Evolutionary conservation across 1,140 invertebrate genomes (phyloP).

Genomic region (Drosophila asahinai): DNA sequence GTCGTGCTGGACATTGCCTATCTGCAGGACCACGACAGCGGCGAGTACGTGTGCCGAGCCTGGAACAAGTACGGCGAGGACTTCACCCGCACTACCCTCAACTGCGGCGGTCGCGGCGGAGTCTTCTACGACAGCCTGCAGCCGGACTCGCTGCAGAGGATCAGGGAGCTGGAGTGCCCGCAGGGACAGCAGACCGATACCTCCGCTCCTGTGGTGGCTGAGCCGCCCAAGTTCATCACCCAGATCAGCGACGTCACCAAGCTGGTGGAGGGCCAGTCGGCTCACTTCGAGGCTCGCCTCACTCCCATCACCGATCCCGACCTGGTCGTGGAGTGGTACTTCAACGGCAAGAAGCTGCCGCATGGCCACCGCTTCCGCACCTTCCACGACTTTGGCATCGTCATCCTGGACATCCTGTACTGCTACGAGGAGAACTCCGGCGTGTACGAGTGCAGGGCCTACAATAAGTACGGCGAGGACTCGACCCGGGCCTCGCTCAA

Average conservation of each 20-base stretch:
- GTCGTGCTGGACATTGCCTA: constrained; percentile 98
- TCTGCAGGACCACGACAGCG: constrained; percentile 96
- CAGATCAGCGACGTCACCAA: constrained; percentile 93
- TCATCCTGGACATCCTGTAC: constrained; percentile 97
- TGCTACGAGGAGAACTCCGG: constrained; percentile 99
- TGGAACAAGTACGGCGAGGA: constrained; percentile 96
- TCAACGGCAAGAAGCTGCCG: constrained; percentile 96
- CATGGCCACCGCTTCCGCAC: constrained; percentile 97
- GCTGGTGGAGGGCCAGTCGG: constrained; percentile 96
- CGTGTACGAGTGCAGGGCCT: constrained; percentile 95
- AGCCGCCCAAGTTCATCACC: constrained; percentile 95
- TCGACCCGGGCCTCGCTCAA: constrained; percentile 93
- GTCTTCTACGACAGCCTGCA: constrained; percentile 97
- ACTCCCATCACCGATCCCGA: constrained; percentile 97
- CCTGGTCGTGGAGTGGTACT: constrained; percentile 97
- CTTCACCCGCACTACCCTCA: constrained; percentile 92
- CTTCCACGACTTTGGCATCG: constrained; percentile 98
- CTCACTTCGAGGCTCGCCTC: constrained; percentile 96
- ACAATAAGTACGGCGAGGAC: constrained; percentile 96
- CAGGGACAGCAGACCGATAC: constrained; percentile 87
- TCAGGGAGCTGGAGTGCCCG: constrained; percentile 93
- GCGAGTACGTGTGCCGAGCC: constrained; percentile 96
- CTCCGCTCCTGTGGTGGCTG: constrained; percentile 89
- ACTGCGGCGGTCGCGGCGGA: constrained; percentile 93
- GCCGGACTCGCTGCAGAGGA: constrained; percentile 95